Conservation (phyloP, 2,113 vertebrate species). For the Numenius arquata region DNA sequence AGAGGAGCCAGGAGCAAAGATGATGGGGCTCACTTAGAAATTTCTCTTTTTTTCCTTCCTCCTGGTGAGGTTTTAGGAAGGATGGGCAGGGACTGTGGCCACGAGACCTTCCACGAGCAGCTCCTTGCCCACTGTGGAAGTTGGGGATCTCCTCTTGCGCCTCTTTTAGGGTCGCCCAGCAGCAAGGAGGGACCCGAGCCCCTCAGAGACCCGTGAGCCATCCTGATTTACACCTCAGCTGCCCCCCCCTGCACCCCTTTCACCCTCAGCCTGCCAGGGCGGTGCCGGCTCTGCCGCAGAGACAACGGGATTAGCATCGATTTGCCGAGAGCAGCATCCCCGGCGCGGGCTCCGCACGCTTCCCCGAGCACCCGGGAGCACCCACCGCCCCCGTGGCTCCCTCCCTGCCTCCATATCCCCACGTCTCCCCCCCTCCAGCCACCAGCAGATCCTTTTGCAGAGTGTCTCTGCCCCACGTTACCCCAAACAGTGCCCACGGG, state of each 20-base stretch:
- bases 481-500: fast-evolving
- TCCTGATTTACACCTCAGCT: not conserved
- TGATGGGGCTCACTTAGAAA: fast-evolving
- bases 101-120: not conserved
- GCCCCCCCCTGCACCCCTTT: not conserved
- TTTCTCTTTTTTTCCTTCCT: not conserved
- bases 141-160: fast-evolving
- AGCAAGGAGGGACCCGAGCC: fast-evolving
- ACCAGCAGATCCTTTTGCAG: not conserved
- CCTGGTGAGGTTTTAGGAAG: not conserved
- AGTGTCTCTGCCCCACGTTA: fast-evolving
- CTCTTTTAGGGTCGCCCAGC: not conserved
- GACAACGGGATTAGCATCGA: conserved; percentile 24
- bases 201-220: fast-evolving
- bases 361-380: fast-evolving
- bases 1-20: not conserved
- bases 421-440: not conserved
- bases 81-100: fast-evolving
- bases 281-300: not conserved
- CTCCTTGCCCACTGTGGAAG: not conserved
- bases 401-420: not conserved
- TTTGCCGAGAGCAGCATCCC: not conserved
- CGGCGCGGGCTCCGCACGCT: fast-evolving
- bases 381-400: not conserved
- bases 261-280: not conserved